Conservation (phyloP, 2,113 vertebrate genomes). For the Hydropotes inermis region DNA sequence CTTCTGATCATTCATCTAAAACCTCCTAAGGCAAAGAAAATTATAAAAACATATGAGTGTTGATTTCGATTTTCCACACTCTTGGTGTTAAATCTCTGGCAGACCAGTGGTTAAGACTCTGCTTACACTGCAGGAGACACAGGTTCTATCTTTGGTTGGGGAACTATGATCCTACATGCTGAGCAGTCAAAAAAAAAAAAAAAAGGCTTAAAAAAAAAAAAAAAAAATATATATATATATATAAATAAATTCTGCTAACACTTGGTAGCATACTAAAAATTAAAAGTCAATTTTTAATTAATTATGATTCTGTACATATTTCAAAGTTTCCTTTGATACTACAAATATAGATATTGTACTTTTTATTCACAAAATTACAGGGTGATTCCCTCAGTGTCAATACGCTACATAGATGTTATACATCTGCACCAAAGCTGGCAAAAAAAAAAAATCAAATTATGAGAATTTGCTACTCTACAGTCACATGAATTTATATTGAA, state of each 20-base stretch:
- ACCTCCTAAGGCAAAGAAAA: not conserved
- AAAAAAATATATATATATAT: not conserved
- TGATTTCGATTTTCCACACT: not conserved
- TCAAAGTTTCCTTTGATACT: slow-evolving; percentile 6
- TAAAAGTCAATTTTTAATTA: not conserved
- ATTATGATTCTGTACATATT: slow-evolving; percentile 3
- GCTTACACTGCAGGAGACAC: not conserved
- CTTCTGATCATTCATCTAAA: not conserved
- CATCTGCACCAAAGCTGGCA: not conserved
- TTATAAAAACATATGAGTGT: not conserved
- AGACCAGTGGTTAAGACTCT: not conserved
- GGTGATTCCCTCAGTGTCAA: not conserved
- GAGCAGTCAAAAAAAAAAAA: not conserved
- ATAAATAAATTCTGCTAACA: not conserved
- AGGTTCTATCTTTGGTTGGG: not conserved
- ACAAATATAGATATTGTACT: not conserved
- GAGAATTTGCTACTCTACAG: slow-evolving; percentile 59
- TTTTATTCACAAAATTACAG: slow-evolving; percentile 19
- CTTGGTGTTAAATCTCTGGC: not conserved
- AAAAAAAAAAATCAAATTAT: slow-evolving; percentile 63
- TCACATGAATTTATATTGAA: slow-evolving; percentile 78
- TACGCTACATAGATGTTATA: not conserved
- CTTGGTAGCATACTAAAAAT: not conserved
- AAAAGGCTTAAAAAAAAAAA: not conserved
- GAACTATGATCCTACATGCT: not conserved